A percentile compares a stretch with the other conserved stretches of the same genome.
Evolutionary conservation across 2,888 invertebrate species (phyloP).

Genomic region (Brassicogethes aeneus): DNA sequence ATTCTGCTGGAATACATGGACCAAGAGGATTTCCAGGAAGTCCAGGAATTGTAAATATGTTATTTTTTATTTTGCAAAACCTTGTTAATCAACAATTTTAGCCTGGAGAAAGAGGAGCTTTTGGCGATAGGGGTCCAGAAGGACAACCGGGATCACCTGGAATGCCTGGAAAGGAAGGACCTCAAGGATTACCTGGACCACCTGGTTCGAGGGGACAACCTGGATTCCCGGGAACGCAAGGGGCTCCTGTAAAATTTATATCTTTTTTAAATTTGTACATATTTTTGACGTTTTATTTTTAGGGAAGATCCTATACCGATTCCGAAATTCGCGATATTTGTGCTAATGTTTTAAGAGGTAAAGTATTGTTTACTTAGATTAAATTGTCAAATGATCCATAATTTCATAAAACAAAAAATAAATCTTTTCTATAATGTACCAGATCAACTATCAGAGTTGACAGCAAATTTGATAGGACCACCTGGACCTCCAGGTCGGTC

Average conservation of each 20-base stretch:
- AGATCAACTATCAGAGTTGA: conserved; percentile 70
- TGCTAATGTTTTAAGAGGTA: conserved; percentile 69
- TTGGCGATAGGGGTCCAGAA: conserved; percentile 48
- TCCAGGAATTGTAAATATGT: conserved; percentile 43
- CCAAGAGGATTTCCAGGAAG: conserved; percentile 49
- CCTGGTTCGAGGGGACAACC: conserved; percentile 51
- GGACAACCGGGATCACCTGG: conserved; percentile 51
- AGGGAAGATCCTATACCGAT: conserved; percentile 60
- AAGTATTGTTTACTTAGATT: neutral
- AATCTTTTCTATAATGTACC: neutral
- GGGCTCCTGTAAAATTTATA: conserved; percentile 49
- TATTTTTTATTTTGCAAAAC: neutral
- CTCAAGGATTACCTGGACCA: conserved; percentile 49
- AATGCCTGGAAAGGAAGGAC: conserved; percentile 48
- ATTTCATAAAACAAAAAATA: neutral
- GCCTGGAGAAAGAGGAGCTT: conserved; percentile 50
- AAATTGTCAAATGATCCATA: neutral
- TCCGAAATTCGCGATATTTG: conserved; percentile 74
- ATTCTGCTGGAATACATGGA: conserved; percentile 41
- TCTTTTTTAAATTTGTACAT: too few species aligned
- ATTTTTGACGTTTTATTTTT: conserved; percentile 23
- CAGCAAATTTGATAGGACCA: conserved; percentile 52
- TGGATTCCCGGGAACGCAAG: conserved; percentile 52
- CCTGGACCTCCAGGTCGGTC: conserved; percentile 59
- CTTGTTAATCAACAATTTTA: conserved; percentile 20